Base-by-base conservation (phyloP, 2,797 vertebrate genomes). In the Scolopax bukidnonensis region DNA sequence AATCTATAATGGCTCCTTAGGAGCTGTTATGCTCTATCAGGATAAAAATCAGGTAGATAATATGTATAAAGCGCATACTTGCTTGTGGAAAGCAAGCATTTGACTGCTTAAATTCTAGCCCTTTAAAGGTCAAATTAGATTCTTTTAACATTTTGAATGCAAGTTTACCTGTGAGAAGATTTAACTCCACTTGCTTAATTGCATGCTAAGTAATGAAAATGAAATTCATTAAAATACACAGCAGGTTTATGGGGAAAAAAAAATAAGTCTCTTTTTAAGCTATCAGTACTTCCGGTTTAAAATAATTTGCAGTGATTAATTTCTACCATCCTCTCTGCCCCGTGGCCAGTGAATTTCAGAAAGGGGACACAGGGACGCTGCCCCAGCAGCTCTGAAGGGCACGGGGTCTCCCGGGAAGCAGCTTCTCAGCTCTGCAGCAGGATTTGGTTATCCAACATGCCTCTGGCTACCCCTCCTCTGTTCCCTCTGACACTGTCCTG, bases 1-100 rank as follows among this genome's bases (percentile, higher is more conserved):
- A 94, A 97, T 96, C 95, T 84, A 96, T 97, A 97, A 92, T 12
- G 16, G 54, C 93, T 93, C 90, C 94, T 96, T 97, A 97, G 90
- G 79, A 95, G 90, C 75, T 80, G 81, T 96, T 96, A 95, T 78
- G 86, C 48, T 93, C 90, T 94, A 94, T 96, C 78, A 96, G 91
- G 93, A 87, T 89, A 92, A 95, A 97, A 95, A 95, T 94, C 93
- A 87, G 64, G 17, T 90, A 78, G 93, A 71, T 84, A 77, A 95
- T 80, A 92, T 6, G 0, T 68, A 90, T 65, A 75, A 95, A 90
- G 30, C 48, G 23, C 25, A 4, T 67, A 53, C 19, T 64, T 67
- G 63, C 27, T 68, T 63, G 50, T 67, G 68, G 65, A 93, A 89
- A 95, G 38, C 19, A 74, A 84, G 57, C 33, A 21, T 80, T 93